phyloP scores from a whole-genome alignment of 2,888 invertebrate species.

The Caenorhabditis sp. region DNA sequence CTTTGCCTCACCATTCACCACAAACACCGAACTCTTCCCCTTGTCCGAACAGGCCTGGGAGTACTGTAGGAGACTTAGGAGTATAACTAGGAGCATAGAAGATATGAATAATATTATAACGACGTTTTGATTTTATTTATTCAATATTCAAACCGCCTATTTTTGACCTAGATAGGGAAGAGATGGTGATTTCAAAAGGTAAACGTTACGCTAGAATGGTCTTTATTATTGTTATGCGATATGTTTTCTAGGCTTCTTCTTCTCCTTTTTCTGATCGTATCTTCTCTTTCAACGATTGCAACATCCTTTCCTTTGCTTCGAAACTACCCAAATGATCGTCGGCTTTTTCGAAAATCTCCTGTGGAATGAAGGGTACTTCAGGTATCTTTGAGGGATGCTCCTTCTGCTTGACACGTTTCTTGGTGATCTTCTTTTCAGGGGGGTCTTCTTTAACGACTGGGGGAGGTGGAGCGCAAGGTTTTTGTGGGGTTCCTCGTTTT shows the following conservation, averaged over 20 bases:
- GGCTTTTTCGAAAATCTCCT: slow-evolving; percentile 31
- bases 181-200: background rate
- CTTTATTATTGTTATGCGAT: background rate
- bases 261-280: slow-evolving; percentile 7
- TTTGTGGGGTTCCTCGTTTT: slow-evolving; percentile 7
- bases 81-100: background rate
- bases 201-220: background rate
- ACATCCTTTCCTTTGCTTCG: slow-evolving; percentile 51
- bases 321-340: slow-evolving; percentile 39
- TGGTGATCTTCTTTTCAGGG: slow-evolving; percentile 4
- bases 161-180: slow-evolving; percentile 12
- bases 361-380: slow-evolving; percentile 40
- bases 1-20: slow-evolving; percentile 22
- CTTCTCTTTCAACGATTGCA: slow-evolving; percentile 50
- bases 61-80: background rate
- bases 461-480: background rate
- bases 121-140: background rate
- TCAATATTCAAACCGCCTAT: slow-evolving; percentile 4
- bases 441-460: slow-evolving; percentile 4
- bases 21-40: slow-evolving; percentile 23
- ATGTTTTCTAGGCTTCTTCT: background rate
- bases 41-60: slow-evolving; percentile 15
- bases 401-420: slow-evolving; percentile 3
- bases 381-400: slow-evolving; percentile 8
- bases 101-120: background rate